Evolutionary conservation across 2,113 vertebrate genomes (phyloP).

Genomic region (Centrocercus urophasianus): DNA sequence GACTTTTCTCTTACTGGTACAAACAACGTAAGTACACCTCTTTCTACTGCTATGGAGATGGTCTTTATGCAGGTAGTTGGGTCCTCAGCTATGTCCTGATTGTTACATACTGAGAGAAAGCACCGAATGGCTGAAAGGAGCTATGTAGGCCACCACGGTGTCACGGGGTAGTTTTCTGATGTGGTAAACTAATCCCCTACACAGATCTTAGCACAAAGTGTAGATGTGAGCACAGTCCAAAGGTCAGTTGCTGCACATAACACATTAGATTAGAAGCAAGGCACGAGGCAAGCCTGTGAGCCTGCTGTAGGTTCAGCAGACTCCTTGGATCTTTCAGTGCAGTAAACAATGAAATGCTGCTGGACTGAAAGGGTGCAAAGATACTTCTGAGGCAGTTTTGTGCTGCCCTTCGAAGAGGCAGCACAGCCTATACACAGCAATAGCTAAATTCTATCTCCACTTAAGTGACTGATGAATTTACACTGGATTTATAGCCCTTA

Average conservation of each 20-base stretch:
- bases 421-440: neutral
- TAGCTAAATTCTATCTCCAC: neutral
- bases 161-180: neutral
- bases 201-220: neutral
- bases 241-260: neutral
- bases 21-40: neutral
- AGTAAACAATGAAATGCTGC: neutral
- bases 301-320: neutral
- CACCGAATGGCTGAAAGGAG: neutral
- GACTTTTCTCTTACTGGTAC: neutral
- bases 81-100: neutral
- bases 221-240: neutral
- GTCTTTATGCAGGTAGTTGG: neutral
- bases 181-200: fast-evolving
- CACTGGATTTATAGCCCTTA: neutral
- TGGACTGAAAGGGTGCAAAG: neutral
- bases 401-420: neutral
- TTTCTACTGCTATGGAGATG: neutral
- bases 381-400: neutral
- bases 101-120: neutral
- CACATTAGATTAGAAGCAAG: fast-evolving
- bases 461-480: neutral
- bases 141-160: neutral
- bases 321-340: neutral
- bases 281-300: neutral